A percentile compares a stretch with the other conserved stretches of the same genome.
These are phyloP conservation scores for Felis catus DNA, from an alignment of 2,113 vertebrate species.

Conservation along the genomic window DNA sequence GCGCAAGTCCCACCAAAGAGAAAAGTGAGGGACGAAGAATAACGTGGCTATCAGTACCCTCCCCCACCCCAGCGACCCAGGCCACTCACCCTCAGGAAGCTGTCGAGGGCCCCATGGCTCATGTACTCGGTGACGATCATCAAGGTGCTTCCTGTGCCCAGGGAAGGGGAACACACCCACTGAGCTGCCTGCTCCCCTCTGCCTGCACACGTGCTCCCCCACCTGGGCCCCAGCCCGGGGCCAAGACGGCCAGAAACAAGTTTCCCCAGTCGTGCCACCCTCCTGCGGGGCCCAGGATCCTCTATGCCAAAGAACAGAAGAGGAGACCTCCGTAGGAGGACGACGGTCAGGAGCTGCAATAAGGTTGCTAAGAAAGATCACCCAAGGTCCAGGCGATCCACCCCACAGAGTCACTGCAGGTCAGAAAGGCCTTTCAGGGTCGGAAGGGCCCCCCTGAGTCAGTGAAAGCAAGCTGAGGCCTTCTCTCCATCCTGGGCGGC, in stretches of 20 bases:
- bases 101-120: constrained; percentile 92
- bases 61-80: neutral
- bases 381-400: neutral
- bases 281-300: neutral
- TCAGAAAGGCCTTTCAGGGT: neutral
- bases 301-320: neutral
- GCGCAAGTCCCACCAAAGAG: neutral
- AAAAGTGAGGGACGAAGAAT: neutral
- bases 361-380: neutral
- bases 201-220: rapidly evolving
- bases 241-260: neutral
- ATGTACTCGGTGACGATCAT: constrained; percentile 96
- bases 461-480: neutral
- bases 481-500: neutral
- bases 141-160: constrained; percentile 91
- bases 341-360: neutral
- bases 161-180: neutral
- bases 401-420: neutral
- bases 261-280: neutral
- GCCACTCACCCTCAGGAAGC: constrained; percentile 93
- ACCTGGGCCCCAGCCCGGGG: neutral
- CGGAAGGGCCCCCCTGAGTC: neutral
- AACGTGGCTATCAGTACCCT: rapidly evolving
- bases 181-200: neutral
- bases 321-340: neutral